Evolutionary conservation across 2,888 invertebrate species (phyloP), one percentile per base, ranked within the genome.

Genomic region (Acleris holmiana): DNA sequence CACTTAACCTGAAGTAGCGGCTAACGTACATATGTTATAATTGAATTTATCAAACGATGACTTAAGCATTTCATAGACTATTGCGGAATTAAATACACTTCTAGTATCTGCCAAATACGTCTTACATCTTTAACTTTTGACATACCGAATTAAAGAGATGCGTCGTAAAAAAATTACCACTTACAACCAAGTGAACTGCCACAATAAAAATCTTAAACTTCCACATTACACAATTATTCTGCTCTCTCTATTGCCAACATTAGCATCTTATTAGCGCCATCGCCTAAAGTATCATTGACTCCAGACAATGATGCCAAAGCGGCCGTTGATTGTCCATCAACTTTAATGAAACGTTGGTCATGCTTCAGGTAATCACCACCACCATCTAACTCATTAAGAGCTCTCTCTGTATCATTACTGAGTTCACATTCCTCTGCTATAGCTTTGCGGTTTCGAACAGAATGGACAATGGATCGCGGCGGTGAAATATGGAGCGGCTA

Each of bases 261-360:
- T 60, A 60, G 54, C 54, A 60, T 46, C 53, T 53, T 54, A 60
- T 60, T 65, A 60, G 60, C 55, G 46, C 59, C 54, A 54, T 64
- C 53, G 44, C 49, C 54, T 54, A 55, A 40, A 65, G 61, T 66
- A 61, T 61, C 56, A 66, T 66, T 59, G 54, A 29, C 64, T 65
- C 44, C 60, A 59, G 56, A 57, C 61, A 66, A 66, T 56, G 23
- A 35, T 55, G 44, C 23, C 50, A 67, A 58, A 64, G 51, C 67
- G 65, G 62, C 61, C 21, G 50, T 46, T 50, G 47, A 63, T 64
- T 66, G 66, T 67, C 68, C 66, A 63, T 68, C 61, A 61, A 61
- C 59, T 65, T 59, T 60, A 76, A 79, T 75, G 71, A 76, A 77
- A 76, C 71, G 69, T 60, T 68, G 66, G 78, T 76, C 75, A 78